Conservation (phyloP, 1,140 invertebrate species). For the Vanessa tameamea region DNA sequence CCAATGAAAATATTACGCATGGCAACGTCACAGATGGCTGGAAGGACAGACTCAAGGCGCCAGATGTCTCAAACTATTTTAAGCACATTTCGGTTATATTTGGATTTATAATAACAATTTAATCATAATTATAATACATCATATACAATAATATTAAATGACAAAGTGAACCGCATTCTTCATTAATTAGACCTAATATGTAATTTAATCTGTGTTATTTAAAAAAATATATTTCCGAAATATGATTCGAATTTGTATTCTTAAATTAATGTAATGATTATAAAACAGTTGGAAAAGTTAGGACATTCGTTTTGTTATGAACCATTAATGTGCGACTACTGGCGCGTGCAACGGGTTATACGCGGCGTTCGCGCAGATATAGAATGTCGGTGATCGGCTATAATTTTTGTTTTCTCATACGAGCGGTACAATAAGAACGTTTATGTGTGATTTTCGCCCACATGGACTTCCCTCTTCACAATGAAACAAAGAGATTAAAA, state of each 20-base stretch:
- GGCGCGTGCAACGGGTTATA: slow-evolving; percentile 78
- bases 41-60: slow-evolving; percentile 40
- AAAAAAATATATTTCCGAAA: too few species aligned
- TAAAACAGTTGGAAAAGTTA: slow-evolving; percentile 31
- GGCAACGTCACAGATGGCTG: slow-evolving; percentile 46
- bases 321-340: slow-evolving; percentile 61
- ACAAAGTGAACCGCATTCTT: neutral
- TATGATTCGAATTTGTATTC: neutral
- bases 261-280: neutral
- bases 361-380: slow-evolving; percentile 64
- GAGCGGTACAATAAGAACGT: slow-evolving; percentile 58
- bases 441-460: slow-evolving; percentile 32
- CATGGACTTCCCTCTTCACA: slow-evolving; percentile 22
- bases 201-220: too few species aligned
- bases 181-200: neutral
- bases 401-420: slow-evolving; percentile 75
- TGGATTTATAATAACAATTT: neutral
- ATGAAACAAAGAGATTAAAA: slow-evolving; percentile 23
- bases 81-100: neutral
- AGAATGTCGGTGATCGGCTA: slow-evolving; percentile 78
- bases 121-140: neutral
- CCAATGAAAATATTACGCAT: slow-evolving; percentile 64
- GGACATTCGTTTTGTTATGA: slow-evolving; percentile 44
- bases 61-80: slow-evolving; percentile 17
- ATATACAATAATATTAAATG: neutral